Base-by-base conservation (phyloP, 2,888 invertebrate species). In the Caenorhabditis sulstoni region DNA sequence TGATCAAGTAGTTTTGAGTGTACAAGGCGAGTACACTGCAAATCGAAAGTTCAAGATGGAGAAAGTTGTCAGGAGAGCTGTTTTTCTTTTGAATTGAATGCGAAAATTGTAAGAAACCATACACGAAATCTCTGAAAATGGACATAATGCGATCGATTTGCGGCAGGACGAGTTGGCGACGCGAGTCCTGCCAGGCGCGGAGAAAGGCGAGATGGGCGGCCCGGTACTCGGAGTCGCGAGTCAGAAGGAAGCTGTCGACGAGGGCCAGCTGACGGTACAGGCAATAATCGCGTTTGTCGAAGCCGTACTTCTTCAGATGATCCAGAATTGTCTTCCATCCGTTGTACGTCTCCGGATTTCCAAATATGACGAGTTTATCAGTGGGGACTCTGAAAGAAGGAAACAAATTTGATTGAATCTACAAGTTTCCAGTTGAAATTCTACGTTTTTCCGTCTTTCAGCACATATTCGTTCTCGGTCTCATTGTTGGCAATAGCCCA, bases 221-320 rank as follows among this genome's bases (percentile, higher is more conserved):
- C 1, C 49, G 12, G 49, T 29, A 14, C n/a, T 14, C 3, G n/a
- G 5, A 12, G 52, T 23, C 52, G 11, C n/a, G 14, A 1, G 4
- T 5, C 52, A 52, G 22, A 2, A 29, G 23, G 8, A 14, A 14
- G 0, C n/a, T 0, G 8, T 29, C 29, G 29, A 4, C n/a, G 1
- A 52, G 14, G 12, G 52, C 23, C 23, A 29, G 29, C 52, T 52
- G 52, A 5, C 52, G 52, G 52, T 14, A 52, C n/a, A 52, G 23
- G 23, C 52, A 29, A n/a, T 52, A 52, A n/a, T 52, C 52, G 52
- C 3, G 5, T n/a, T 52, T 23, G 29, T 9, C 11, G 29, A 52
- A 52, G 3, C 29, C 52, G 52, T 7, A 1, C n/a, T 1, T 3
- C 4, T n/a, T 2, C n/a, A 52, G 12, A 9, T 29, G 12, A 1